Percentiles rank a stretch among this genome's conserved stretches.
Conservation (phyloP, 2,888 invertebrate genomes). For the Chorisops tibialis region DNA sequence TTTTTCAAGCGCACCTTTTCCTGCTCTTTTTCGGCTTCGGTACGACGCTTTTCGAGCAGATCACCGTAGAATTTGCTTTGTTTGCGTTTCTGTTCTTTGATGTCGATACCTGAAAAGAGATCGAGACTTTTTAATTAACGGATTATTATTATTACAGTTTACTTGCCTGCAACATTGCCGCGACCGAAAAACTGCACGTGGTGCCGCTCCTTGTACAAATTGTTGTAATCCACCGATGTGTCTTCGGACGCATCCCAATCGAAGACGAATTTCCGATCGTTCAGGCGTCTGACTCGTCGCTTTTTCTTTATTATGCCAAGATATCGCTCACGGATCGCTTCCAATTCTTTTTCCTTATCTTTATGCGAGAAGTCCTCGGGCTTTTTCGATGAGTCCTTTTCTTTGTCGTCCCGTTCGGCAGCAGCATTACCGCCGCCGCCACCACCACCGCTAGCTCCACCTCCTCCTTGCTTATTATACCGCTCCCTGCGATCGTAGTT, state of each 20-base stretch:
- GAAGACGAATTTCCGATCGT: conserved; percentile 99
- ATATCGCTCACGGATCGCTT: conserved; percentile 94
- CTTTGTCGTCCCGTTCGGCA: conserved; percentile 57
- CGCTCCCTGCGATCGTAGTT: conserved; percentile 49
- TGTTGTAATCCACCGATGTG: conserved; percentile 96
- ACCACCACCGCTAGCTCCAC: conserved; percentile 37
- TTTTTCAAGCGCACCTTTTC: conserved; percentile 90
- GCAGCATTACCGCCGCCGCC: conserved; percentile 36
- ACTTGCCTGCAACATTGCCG: conserved; percentile 77
- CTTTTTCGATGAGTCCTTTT: conserved; percentile 50
- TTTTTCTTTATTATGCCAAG: conserved; percentile 91
- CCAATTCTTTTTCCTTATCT: conserved; percentile 88
- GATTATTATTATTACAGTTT: too few species aligned
- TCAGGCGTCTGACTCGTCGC: conserved; percentile 84
- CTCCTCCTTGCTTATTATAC: conserved; percentile 40
- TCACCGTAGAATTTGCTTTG: conserved; percentile 97
- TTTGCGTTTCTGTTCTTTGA: conserved; percentile 91
- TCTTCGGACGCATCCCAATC: conserved; percentile 99
- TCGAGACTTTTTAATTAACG: not conserved
- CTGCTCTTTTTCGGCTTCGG: conserved; percentile 94
- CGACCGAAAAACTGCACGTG: conserved; percentile 97
- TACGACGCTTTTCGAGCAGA: conserved; percentile 88
- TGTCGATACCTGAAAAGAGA: conserved; percentile 74
- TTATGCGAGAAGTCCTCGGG: conserved; percentile 57
- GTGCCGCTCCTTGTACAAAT: conserved; percentile 93